Evolutionary conservation across 2,113 vertebrate genomes (phyloP), one percentile per base, ranked within the genome.

Genomic region (Elephantulus edwardii): DNA sequence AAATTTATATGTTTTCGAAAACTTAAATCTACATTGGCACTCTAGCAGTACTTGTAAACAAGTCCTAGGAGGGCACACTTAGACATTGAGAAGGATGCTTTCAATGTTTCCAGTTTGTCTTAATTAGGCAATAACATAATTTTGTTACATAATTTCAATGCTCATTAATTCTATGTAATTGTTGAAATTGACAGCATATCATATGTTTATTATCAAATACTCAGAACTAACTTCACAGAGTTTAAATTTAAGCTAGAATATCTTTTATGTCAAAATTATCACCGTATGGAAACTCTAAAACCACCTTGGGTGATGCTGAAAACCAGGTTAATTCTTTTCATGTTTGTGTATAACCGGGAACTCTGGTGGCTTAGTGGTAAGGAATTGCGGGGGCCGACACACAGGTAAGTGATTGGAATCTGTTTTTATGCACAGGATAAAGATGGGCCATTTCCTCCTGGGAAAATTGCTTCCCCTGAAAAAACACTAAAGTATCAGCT

Each of bases 1-100:
- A 83, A 83, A 50, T 50, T 78, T 91, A 79, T 80, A 72, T n/a
- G 5, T 71, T 92, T 90, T 78, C 35, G 74, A 88, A 6, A 89
- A 88, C n/a, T 30, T 88, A 75, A 77, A 56, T 52, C 14, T 48
- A 89, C 26, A 35, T n/a, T 52, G 28, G 28, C 52, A 78, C 8
- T 52, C 24, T 56, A 52, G 8, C n/a, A 30, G 28, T 62, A 83
- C 4, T 42, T 62, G 48, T 2, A 85, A 35, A 42, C 4, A 75
- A 38, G 40, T 77, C 22, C 12, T 79, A 78, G 62, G 11, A 82
- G 26, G 62, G 2, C 3, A 5, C 11, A 70, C 30, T 62, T 60
- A 79, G 74, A 83, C 66, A 5, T 9, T 64, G 79, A 50, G 62
- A 22, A 33, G 6, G 28, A 84, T 17, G 60, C 64, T 64, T 78